These are phyloP conservation scores for Microcebus tavaratra DNA, from an alignment of 2,113 vertebrate genomes.

Conservation along the genomic window DNA sequence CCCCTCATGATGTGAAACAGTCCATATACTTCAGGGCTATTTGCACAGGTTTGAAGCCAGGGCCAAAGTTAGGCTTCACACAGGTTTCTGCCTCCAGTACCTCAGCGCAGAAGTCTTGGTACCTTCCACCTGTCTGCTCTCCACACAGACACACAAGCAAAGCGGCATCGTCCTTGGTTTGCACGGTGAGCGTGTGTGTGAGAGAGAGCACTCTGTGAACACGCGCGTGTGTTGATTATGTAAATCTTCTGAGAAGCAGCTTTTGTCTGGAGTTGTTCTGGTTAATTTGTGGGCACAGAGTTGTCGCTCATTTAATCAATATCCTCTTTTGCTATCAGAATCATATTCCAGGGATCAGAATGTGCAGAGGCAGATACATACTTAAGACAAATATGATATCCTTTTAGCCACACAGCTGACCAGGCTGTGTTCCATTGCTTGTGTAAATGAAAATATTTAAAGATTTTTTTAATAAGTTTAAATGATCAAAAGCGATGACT, in stretches of 20 bases:
- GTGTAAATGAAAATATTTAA: constrained; percentile 28
- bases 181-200: neutral
- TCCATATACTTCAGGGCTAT: constrained; percentile 35
- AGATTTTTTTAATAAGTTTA: neutral
- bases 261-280: neutral
- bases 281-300: too few species aligned
- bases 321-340: neutral
- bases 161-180: constrained; percentile 49
- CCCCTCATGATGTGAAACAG: constrained; percentile 26
- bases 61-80: constrained; percentile 47
- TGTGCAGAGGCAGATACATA: neutral
- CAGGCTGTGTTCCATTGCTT: neutral
- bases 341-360: neutral
- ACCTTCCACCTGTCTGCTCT: constrained; percentile 40
- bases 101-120: constrained; percentile 36
- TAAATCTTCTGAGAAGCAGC: constrained; percentile 34
- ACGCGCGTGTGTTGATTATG: neutral
- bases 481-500: constrained; percentile 13
- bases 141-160: constrained; percentile 49
- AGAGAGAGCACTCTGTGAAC: neutral
- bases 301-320: neutral
- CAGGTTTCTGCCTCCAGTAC: constrained; percentile 30
- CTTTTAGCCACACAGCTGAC: neutral
- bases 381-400: neutral
- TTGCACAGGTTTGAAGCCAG: constrained; percentile 52